Evolutionary conservation across 2,888 invertebrate genomes (phyloP).

Genomic region (Ypsolopha scabrella): DNA sequence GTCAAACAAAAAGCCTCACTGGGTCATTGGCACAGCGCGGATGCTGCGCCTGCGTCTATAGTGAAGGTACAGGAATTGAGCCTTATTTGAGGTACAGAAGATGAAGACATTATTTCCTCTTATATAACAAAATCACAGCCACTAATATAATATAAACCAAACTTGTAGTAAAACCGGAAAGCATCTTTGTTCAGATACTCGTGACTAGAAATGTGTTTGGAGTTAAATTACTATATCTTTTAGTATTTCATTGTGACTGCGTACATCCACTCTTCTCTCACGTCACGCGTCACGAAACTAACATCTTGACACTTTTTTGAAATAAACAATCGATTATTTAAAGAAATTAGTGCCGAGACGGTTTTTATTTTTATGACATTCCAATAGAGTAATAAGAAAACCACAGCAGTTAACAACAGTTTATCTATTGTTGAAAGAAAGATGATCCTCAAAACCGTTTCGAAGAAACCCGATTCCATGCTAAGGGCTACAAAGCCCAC

Average conservation of each 20-base stretch:
- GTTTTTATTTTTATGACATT: background rate
- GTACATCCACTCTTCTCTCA: background rate
- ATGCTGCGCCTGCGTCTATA: constrained; percentile 14
- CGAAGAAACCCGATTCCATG: too few species aligned
- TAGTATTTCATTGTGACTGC: background rate
- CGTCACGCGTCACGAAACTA: background rate
- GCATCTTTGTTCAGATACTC: too few species aligned
- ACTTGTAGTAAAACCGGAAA: too few species aligned
- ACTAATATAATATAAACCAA: too few species aligned
- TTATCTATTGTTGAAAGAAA: too few species aligned
- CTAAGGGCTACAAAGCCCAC: too few species aligned
- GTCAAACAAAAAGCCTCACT: constrained; percentile 58
- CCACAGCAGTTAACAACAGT: too few species aligned
- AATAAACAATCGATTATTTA: background rate
- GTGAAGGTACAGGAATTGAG: constrained; percentile 3
- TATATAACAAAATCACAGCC: too few species aligned
- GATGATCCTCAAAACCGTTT: too few species aligned
- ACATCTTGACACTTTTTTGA: background rate
- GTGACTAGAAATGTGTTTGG: background rate
- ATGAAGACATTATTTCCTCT: too few species aligned
- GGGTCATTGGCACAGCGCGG: constrained; percentile 58
- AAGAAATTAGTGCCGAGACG: background rate
- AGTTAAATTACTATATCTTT: background rate
- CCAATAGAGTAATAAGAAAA: too few species aligned
- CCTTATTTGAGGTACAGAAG: too few species aligned